A percentile compares a stretch with the other conserved stretches of the same genome.
phyloP scores from a whole-genome alignment of 2,888 invertebrate species.

The Germaria angustata region DNA sequence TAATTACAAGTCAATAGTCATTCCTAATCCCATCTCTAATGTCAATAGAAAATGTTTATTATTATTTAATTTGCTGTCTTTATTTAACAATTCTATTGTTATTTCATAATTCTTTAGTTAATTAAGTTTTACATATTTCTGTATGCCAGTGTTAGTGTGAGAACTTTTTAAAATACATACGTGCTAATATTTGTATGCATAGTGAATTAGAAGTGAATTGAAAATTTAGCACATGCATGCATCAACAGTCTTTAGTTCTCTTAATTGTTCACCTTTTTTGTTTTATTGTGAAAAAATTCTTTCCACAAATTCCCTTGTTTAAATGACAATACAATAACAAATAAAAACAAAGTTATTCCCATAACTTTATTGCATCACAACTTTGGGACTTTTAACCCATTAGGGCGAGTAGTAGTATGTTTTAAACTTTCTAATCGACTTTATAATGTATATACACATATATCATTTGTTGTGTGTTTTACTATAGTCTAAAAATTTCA shows the following conservation, averaged over 20 bases:
- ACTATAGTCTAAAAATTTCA: no score
- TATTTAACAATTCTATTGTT: conserved; percentile 50
- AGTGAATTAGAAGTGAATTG: not conserved
- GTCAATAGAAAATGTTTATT: conserved; percentile 25
- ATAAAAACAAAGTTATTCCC: conserved; percentile 22
- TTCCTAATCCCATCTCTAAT: not conserved
- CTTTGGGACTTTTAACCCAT: conserved; percentile 39
- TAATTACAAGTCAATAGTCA: no score
- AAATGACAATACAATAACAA: conserved; percentile 28
- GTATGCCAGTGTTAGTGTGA: not conserved
- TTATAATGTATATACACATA: no score
- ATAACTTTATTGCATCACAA: conserved; percentile 38
- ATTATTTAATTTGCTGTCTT: conserved; percentile 5
- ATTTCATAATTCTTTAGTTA: conserved; percentile 53
- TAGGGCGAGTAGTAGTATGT: not conserved
- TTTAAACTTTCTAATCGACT: no score
- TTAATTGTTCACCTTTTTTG: conserved; percentile 60
- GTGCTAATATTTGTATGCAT: not conserved
- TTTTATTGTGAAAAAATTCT: conserved; percentile 33
- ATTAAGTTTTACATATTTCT: conserved; percentile 22
- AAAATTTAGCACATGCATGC: conserved; percentile 4
- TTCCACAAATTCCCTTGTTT: conserved; percentile 10
- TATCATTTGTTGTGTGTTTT: no score
- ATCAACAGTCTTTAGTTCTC: conserved; percentile 46
- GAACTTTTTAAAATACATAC: not conserved